Base-by-base conservation (phyloP, 2,113 vertebrate genomes). In the Neogale vison region DNA sequence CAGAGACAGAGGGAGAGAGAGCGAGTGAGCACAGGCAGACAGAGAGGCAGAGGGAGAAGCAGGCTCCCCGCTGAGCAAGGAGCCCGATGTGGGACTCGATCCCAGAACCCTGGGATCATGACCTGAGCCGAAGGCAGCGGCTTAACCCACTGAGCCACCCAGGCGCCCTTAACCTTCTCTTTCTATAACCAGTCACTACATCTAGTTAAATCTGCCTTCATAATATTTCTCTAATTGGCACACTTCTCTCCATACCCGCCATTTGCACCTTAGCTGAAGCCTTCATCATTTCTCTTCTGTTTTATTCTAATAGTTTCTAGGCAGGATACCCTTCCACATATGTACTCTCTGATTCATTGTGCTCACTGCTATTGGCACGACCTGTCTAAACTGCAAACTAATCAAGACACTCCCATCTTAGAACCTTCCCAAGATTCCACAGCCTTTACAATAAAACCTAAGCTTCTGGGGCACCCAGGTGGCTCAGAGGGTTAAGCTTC, bases 301-400 rank as follows among this genome's bases (percentile, higher is more conserved):
- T 88, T 92, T 88, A 76, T 26, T 89, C 55, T 79, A 92, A 83
- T 2, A 97, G 34, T 76, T 95, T 88, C 61, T 86, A 91, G 71
- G 67, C 52, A 95, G 34, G 20, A 14, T 95, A 26, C 17, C 20
- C n/a, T 17, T 55, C 6, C 23, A 88, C 11, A 84, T 47, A 39
- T 91, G 21, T 85, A 81, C 36, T 79, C 20, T 21, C 77, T 94
- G 23, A 95, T 89, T 34, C 77, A 10, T 65, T 95, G 90, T 82
- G 50, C 26, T 71, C 61, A 83, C 50, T 61, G 67, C 24, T 92
- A 83, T 47, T 76, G 79, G 65, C 7, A 47, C 12, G 20, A 80
- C 10, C 10, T 94, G 90, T 86, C 50, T 95, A 88, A 90, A 96
- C 72, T 77, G 39, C 34, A 93, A 97, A 81, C 17, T 71, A 57